A percentile compares a stretch with the other conserved stretches of the same genome.
Evolutionary conservation across 2,797 vertebrate species (phyloP).

Genomic region (Allobates femoralis): DNA sequence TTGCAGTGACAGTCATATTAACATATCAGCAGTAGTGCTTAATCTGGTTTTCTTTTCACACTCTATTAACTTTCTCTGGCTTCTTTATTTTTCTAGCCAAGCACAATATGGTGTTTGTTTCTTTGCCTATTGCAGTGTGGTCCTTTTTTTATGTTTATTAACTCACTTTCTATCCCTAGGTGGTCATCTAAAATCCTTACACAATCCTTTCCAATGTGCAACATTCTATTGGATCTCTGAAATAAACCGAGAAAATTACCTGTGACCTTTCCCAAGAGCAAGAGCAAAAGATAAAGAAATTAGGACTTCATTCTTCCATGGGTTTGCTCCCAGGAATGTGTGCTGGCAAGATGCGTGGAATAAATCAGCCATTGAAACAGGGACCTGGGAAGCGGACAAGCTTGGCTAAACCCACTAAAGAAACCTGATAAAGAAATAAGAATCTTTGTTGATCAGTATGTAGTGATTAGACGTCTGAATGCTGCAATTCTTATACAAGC

Average conservation of each 20-base stretch:
- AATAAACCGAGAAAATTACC: slow-evolving; percentile 75
- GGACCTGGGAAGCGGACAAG: slow-evolving; percentile 79
- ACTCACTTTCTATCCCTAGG: slow-evolving; percentile 65
- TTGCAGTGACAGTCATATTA: neutral
- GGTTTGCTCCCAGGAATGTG: slow-evolving; percentile 81
- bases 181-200: slow-evolving; percentile 68
- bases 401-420: slow-evolving; percentile 79
- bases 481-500: slow-evolving; percentile 81
- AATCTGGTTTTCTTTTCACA: neutral
- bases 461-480: slow-evolving; percentile 83
- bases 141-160: neutral
- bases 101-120: neutral
- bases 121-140: neutral
- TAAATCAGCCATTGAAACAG: slow-evolving; percentile 80
- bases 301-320: slow-evolving; percentile 79
- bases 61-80: neutral
- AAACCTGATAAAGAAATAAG: slow-evolving; percentile 86
- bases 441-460: slow-evolving; percentile 81
- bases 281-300: slow-evolving; percentile 78
- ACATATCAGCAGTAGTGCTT: neutral
- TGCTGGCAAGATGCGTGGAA: slow-evolving; percentile 78
- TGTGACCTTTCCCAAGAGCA: slow-evolving; percentile 81
- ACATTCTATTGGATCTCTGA: slow-evolving; percentile 68
- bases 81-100: neutral
- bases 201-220: slow-evolving; percentile 72